A percentile compares a stretch with the other conserved stretches of the same genome.
These are phyloP conservation scores for Centropristis striata DNA, from an alignment of 2,113 vertebrate genomes.

Conservation along the genomic window DNA sequence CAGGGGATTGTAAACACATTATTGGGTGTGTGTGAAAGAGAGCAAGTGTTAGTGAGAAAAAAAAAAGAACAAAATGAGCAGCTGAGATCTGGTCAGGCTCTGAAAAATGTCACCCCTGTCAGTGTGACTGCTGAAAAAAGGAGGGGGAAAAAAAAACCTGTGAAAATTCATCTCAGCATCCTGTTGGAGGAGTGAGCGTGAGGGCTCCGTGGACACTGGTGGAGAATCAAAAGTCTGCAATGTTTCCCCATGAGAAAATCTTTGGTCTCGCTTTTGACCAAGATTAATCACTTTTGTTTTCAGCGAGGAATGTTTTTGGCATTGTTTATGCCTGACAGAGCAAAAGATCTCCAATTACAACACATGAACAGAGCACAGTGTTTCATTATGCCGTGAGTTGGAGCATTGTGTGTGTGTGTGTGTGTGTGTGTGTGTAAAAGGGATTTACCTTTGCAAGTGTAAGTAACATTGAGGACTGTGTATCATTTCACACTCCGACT, in stretches of 20 bases:
- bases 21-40: background rate
- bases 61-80: slow-evolving; percentile 12
- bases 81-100: slow-evolving; percentile 9
- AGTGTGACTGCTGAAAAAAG: background rate
- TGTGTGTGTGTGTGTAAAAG: background rate
- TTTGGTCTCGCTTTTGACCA: background rate
- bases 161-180: slow-evolving; percentile 3
- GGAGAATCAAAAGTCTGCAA: background rate
- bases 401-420: background rate
- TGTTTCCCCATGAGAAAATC: slow-evolving; percentile 15
- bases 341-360: slow-evolving; percentile 48
- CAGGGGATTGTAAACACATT: background rate
- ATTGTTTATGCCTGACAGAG: slow-evolving; percentile 45
- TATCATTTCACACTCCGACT: background rate
- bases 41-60: slow-evolving; percentile 1
- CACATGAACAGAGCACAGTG: slow-evolving; percentile 20
- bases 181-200: background rate
- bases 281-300: slow-evolving; percentile 32
- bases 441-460: background rate
- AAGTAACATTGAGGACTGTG: background rate
- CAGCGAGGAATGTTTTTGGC: slow-evolving; percentile 22
- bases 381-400: slow-evolving; percentile 18
- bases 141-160: slow-evolving; percentile 11
- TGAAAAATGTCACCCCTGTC: background rate
- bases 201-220: background rate